Conservation (phyloP, 2,113 vertebrate genomes). For the Marmota monax region DNA sequence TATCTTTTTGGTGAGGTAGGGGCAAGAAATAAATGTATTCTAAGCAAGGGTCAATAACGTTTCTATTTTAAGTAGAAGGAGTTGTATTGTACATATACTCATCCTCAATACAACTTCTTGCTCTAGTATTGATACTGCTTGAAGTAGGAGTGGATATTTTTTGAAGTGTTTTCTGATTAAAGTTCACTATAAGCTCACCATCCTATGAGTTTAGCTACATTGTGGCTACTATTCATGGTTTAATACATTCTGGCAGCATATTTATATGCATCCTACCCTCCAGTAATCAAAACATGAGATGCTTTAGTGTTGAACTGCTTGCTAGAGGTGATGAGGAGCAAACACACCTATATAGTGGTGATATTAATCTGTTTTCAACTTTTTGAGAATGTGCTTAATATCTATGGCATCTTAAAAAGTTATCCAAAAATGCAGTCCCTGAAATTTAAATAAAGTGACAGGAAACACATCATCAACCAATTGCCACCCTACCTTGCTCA, state of each 20-base stretch:
- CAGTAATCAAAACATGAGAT: slow-evolving; percentile 44
- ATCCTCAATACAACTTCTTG: neutral
- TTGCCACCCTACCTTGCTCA: neutral
- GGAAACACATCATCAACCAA: neutral
- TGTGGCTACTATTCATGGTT: slow-evolving; percentile 40
- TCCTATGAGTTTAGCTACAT: slow-evolving; percentile 30
- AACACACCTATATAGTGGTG: neutral
- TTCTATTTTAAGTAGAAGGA: neutral
- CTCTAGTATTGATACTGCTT: neutral
- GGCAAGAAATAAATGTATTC: slow-evolving; percentile 19
- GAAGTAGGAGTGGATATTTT: slow-evolving; percentile 35
- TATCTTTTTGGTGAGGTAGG: slow-evolving; percentile 3
- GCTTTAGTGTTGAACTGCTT: neutral
- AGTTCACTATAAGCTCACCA: slow-evolving; percentile 18
- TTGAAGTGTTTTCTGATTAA: slow-evolving; percentile 41
- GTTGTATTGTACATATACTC: neutral
- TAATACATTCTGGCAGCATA: neutral
- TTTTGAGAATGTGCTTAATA: slow-evolving; percentile 12
- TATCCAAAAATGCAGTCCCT: slow-evolving; percentile 41
- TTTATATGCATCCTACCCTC: slow-evolving; percentile 12
- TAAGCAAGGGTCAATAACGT: neutral
- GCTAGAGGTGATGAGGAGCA: slow-evolving; percentile 10
- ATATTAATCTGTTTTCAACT: slow-evolving; percentile 28
- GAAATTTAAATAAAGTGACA: slow-evolving; percentile 52
- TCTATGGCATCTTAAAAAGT: slow-evolving; percentile 51